Evolutionary conservation across 2,113 vertebrate species (phyloP).

Genomic region (Strix aluco): DNA sequence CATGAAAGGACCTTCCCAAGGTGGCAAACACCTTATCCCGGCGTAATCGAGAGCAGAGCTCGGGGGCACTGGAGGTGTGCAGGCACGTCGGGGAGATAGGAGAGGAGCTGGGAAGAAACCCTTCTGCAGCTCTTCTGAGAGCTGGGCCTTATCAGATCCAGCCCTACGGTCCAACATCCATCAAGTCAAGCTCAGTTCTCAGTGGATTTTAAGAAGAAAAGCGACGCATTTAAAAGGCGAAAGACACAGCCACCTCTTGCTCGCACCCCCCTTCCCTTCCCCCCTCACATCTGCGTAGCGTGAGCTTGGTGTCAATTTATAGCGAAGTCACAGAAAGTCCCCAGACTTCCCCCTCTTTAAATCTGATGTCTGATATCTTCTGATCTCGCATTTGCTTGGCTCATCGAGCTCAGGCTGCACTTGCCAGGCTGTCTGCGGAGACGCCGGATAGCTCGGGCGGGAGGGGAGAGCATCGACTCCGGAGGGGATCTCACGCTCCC

Average conservation of each 20-base stretch:
- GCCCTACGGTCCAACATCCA: neutral
- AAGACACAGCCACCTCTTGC: neutral
- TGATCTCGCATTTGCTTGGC: neutral
- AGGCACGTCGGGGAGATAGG: neutral
- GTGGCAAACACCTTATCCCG: neutral
- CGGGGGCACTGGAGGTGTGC: neutral
- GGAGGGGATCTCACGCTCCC: rapidly evolving
- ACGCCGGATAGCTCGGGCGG: rapidly evolving
- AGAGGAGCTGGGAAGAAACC: neutral
- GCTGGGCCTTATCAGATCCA: neutral
- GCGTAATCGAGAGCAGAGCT: neutral
- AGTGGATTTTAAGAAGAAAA: neutral
- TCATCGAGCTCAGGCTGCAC: rapidly evolving
- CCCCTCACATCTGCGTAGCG: neutral
- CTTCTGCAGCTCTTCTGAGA: neutral
- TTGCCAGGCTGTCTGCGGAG: neutral
- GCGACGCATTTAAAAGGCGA: rapidly evolving
- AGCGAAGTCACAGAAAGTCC: slow-evolving; percentile 25
- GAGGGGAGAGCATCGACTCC: neutral
- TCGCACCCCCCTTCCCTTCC: neutral
- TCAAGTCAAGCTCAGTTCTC: neutral
- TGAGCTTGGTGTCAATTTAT: neutral
- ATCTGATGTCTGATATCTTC: neutral
- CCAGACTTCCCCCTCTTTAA: neutral
- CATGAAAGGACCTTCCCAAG: neutral